Base-by-base conservation (phyloP, 1,140 invertebrate species). In the Drosophila gunungcola region DNA sequence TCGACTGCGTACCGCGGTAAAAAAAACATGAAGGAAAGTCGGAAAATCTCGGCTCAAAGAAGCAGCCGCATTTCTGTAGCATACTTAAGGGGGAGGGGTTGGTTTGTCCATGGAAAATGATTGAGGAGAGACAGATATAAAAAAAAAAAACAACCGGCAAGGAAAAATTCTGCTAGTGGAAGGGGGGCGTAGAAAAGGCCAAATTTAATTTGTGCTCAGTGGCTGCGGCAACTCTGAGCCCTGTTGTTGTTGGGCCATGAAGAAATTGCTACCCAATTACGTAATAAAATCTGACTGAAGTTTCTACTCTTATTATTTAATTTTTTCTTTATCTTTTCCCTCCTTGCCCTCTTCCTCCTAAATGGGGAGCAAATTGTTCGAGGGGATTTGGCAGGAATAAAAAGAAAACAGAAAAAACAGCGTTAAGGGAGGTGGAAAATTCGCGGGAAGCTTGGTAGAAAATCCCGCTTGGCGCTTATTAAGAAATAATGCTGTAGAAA, bases 191-290 rank as follows among this genome's bases (percentile, higher is more conserved):
- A 41, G 43, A 83, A 78, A 80, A 88, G 84, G 73, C 76, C 63
- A 88, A 89, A 89, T 88, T 88, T 88, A 88, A 88, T 88, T 88
- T 88, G 84, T 80, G 72, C 62, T 83, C 84, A 89, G 80, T 89
- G 81, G 76, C 67, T 57, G 51, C 56, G 73, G 72, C 73, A 70
- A 70, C 67, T 70, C 55, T 57, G 65, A 64, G 42, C 42, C 54
- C 53, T 52, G 27, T 51, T 48, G 25, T 48, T 48, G 25, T 48
- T 51, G 78, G 58, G 48, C 67, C 84, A 73, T 84, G 84, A 86
- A 89, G 77, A 89, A 89, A 89, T 89, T 89, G 84, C 84, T 89
- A 89, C 84, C 84, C 85, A 89, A 89, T 89, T 89, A 89, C 85
- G 84, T 89, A 89, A 89, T 89, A 84, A 89, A 89, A 89, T 89